phyloP scores from a whole-genome alignment of 2,113 vertebrate genomes.

The Gavia stellata region DNA sequence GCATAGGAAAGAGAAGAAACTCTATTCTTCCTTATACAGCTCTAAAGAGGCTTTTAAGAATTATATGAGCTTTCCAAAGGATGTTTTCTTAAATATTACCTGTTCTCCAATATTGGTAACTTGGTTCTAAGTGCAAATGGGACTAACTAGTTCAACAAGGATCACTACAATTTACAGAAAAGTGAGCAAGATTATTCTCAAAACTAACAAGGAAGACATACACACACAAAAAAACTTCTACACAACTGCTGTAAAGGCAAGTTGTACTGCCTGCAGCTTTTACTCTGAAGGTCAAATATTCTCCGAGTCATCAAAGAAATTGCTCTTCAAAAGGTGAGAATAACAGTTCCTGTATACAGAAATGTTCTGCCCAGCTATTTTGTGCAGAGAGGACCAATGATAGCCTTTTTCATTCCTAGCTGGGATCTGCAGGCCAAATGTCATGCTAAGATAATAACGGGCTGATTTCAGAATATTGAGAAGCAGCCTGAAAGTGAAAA shows the following conservation, averaged over 20 bases:
- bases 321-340: conserved; percentile 49
- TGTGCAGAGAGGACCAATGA: conserved; percentile 24
- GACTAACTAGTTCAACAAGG: background rate
- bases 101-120: background rate
- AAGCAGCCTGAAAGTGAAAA: conserved; percentile 17
- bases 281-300: conserved; percentile 57
- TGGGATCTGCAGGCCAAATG: conserved; percentile 50
- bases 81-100: background rate
- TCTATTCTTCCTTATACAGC: background rate
- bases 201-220: background rate
- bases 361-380: conserved; percentile 47
- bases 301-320: conserved; percentile 34
- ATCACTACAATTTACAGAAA: background rate
- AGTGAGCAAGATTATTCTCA: background rate
- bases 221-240: background rate
- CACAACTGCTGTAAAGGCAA: background rate
- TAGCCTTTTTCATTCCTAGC: conserved; percentile 33
- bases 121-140: background rate
- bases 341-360: conserved; percentile 11
- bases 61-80: background rate
- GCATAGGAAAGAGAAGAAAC: background rate
- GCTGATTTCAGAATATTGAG: conserved; percentile 28
- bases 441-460: conserved; percentile 47
- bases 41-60: background rate
- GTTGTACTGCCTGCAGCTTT: conserved; percentile 35